Base-by-base conservation (phyloP, 2,797 vertebrate species). In the Cephalopachus bancanus region DNA sequence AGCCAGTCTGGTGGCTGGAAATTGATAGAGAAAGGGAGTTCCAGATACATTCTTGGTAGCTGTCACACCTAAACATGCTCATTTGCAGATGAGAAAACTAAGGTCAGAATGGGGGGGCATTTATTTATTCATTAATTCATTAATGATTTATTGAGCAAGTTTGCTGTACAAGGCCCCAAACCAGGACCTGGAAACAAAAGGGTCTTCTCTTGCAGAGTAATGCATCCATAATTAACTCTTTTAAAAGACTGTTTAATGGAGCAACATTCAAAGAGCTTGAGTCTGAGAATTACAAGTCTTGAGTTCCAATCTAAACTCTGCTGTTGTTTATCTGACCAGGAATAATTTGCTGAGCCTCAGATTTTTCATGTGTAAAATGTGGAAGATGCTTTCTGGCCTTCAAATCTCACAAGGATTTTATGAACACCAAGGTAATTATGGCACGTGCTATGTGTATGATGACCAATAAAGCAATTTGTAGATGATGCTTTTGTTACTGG, bases 401-500 rank as follows among this genome's bases (percentile, higher is more conserved):
- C 62, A 88, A 93, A 71, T 87, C 14, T 19, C 24, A 84, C 19
- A 76, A 89, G 55, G 93, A 89, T 93, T 97, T 97, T 95, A 91
- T 74, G 89, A 78, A 83, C 60, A 53, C 24, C 15, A n/a, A 55
- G 85, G 51, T 93, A 79, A 91, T 89, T n/a, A 6, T 30, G 65
- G 83, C 67, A 65, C 2, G 16, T 83, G 84, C 92, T 51, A 60
- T 44, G 62, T 91, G 91, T 71, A 91, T 97, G 94, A 62, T 96
- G 95, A 89, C 69, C 93, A 93, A 24, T 80, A 64, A 92, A 88
- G 49, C 93, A 93, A 74, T 93, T 94, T 94, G 91, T 94, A 83
- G 85, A 62, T 4, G 83, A 57, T 91, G 91, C 65, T 83, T 96
- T 92, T 95, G 81, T 93, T 84, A 62, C 75, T 22, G 51, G 85